Evolutionary conservation across 2,797 vertebrate genomes (phyloP), one percentile per base, ranked within the genome.

Genomic region (Phrynocephalus forsythii): DNA sequence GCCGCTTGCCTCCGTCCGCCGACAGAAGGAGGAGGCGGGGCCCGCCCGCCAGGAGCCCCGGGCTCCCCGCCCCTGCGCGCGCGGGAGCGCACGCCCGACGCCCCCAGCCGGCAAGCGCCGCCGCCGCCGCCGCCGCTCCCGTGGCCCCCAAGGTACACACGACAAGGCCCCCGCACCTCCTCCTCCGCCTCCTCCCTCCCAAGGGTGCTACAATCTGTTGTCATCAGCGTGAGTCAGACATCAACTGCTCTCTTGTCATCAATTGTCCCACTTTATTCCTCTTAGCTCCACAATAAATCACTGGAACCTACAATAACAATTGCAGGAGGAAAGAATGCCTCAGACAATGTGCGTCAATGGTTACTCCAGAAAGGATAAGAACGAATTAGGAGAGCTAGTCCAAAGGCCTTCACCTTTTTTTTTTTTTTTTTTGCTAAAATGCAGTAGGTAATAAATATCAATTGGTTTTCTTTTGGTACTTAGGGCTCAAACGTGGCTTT

Each of bases 171-270:
- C n/a, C n/a, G n/a, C n/a, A n/a, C n/a, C n/a, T n/a, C n/a, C n/a
- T n/a, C n/a, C n/a, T n/a, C n/a, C n/a, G n/a, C n/a, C n/a, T n/a
- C n/a, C n/a, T n/a, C n/a, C n/a, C n/a, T n/a, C n/a, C n/a, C 22
- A n/a, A 18, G n/a, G 50, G 30, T 75, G 79, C 77, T 38, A n/a
- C 56, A 88, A 67, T 86, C 38, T 86, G 82, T 73, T 79, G 48
- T 38, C 26, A 79, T 67, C 71, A 63, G 66, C 20, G 52, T 84
- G 68, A 85, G 75, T 87, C 75, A 87, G 83, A 9, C 44, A 84
- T n/a, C 56, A 88, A 56, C 15, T 67, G 69, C n/a, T 75, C 20
- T 84, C 10, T 75, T 56, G n/a, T 73, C 38, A 84, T 80, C 16
- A 72, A 24, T 0, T 24, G 18, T 68, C 60, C 83, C 30, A 84